phyloP scores from a whole-genome alignment of 2,888 invertebrate genomes.

The Pheosia tremula region DNA sequence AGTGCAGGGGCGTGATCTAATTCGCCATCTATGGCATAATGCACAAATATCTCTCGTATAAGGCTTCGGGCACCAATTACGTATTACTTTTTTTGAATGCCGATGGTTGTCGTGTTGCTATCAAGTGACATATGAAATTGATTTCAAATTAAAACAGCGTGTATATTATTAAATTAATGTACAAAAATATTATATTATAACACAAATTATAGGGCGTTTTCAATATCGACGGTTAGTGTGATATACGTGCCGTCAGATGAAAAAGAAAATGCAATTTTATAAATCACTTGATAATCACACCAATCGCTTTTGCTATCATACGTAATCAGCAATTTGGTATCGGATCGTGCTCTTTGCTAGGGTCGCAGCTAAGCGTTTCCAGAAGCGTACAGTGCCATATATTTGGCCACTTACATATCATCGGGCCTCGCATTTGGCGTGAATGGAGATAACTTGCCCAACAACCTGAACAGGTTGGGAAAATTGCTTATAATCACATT shows the following conservation, averaged over 20 bases:
- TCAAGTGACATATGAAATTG: constrained; percentile 36
- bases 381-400: constrained; percentile 53
- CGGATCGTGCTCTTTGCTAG: constrained; percentile 65
- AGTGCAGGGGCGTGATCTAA: constrained; percentile 71
- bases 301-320: constrained; percentile 42
- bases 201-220: too few relatives aligned
- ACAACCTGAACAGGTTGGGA: constrained; percentile 72
- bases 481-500: constrained; percentile 46
- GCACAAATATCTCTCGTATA: constrained; percentile 55
- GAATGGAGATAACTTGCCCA: constrained; percentile 81
- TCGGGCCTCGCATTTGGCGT: constrained; percentile 71
- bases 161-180: not conserved
- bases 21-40: constrained; percentile 59
- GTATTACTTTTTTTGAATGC: constrained; percentile 43
- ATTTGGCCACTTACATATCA: constrained; percentile 74
- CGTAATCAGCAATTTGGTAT: constrained; percentile 52
- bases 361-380: constrained; percentile 68
- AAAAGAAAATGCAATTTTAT: constrained; percentile 26
- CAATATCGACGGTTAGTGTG: too few relatives aligned
- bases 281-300: constrained; percentile 43
- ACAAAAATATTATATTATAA: too few relatives aligned
- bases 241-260: too few relatives aligned
- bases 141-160: constrained; percentile 1
- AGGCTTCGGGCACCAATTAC: constrained; percentile 52
- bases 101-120: constrained; percentile 32